phyloP scores from a whole-genome alignment of 2,888 invertebrate genomes.

The Prostheceraeus crozeri region DNA sequence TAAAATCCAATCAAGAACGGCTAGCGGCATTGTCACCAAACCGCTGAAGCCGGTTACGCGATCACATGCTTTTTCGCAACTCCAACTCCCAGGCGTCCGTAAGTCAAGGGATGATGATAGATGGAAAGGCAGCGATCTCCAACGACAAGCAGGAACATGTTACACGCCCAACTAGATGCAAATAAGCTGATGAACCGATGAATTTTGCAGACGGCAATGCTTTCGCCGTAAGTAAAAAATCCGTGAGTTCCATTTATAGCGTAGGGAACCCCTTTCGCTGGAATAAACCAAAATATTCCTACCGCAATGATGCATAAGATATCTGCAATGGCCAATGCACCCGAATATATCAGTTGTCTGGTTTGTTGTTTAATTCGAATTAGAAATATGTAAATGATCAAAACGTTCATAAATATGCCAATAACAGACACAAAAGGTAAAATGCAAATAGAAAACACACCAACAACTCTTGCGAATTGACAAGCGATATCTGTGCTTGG shows the following conservation, averaged over 20 bases:
- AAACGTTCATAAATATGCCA: too few relatives aligned
- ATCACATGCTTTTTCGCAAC: too few relatives aligned
- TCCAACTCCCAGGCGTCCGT: slow-evolving; percentile 2
- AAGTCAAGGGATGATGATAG: slow-evolving; percentile 13
- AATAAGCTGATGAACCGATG: slow-evolving; percentile 1
- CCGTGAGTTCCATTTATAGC: slow-evolving; percentile 10
- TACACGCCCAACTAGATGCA: not conserved
- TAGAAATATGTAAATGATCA: too few relatives aligned
- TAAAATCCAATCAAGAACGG: too few relatives aligned
- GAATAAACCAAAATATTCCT: slow-evolving; percentile 18
- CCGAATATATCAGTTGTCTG: slow-evolving; percentile 11
- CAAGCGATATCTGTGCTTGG: too few relatives aligned
- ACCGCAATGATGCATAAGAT: not conserved
- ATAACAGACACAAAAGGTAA: too few relatives aligned
- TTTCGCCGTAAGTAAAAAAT: slow-evolving; percentile 20
- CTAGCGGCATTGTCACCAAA: too few relatives aligned
- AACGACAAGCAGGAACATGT: slow-evolving; percentile 9
- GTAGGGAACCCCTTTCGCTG: slow-evolving; percentile 21
- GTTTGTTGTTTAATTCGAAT: too few relatives aligned
- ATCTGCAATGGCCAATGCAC: slow-evolving; percentile 16
- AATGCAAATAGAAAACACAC: too few relatives aligned
- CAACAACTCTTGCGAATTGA: too few relatives aligned
- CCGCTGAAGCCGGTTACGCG: too few relatives aligned
- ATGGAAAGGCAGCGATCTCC: slow-evolving; percentile 4
- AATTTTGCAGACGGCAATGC: not conserved